Evolutionary conservation across 2,797 vertebrate species (phyloP).

Genomic region (Lindbergichthys nudifrons): DNA sequence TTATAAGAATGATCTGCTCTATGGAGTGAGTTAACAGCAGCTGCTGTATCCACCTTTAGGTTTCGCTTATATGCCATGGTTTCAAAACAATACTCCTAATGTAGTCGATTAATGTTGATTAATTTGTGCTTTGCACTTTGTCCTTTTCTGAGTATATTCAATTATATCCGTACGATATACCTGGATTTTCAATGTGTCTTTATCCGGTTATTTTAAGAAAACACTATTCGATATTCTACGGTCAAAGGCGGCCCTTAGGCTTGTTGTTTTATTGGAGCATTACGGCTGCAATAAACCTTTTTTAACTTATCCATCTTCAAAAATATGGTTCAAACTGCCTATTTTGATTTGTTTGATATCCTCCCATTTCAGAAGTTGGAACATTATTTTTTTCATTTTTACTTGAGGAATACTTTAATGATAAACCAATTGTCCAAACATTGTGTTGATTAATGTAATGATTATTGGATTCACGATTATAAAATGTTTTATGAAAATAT

Average conservation of each 20-base stretch:
- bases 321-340: too few species aligned
- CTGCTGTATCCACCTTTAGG: constrained; percentile 2
- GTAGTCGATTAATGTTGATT: too few species aligned
- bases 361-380: not conserved
- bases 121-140: constrained; percentile 15
- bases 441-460: not conserved
- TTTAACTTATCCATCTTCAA: not conserved
- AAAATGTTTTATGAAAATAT: not conserved
- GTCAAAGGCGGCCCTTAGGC: not conserved
- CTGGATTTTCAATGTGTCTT: not conserved
- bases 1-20: constrained; percentile 15
- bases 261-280: not conserved
- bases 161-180: constrained; percentile 4
- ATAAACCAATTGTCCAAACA: not conserved
- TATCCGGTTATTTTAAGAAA: not conserved
- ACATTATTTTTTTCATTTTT: not conserved
- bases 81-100: constrained; percentile 19
- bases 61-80: constrained; percentile 3
- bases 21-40: constrained; percentile 2
- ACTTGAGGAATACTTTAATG: not conserved
- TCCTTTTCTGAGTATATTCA: not conserved
- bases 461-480: too few species aligned
- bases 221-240: not conserved
- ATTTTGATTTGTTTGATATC: too few species aligned
- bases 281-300: not conserved